Percentiles rank a stretch among this genome's conserved stretches.
phyloP scores from a whole-genome alignment of 2,113 vertebrate species.

The Ia io region DNA sequence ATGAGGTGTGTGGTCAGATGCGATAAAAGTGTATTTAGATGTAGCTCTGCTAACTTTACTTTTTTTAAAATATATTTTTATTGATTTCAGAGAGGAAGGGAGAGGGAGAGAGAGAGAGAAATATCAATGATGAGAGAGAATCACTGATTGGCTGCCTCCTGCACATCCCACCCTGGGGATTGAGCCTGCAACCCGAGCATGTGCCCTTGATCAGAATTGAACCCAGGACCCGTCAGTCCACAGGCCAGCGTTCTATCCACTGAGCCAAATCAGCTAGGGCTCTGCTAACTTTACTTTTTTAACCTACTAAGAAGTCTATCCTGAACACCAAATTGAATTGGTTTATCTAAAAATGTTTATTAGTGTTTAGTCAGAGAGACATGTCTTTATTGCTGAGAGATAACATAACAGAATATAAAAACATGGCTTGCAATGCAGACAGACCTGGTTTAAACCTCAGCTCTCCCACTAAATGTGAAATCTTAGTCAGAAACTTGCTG shows the following conservation, averaged over 20 bases:
- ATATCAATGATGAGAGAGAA: no score
- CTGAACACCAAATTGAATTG: not conserved
- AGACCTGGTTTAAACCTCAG: not conserved
- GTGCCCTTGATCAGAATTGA: no score
- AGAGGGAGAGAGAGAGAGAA: no score
- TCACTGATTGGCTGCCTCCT: no score
- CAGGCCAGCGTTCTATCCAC: no score
- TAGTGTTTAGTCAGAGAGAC: not conserved
- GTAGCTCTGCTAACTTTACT: not conserved
- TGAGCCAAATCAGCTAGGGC: no score
- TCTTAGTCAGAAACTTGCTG: not conserved
- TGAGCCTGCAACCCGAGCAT: no score
- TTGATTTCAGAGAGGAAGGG: no score
- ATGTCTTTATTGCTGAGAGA: not conserved
- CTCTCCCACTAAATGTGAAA: not conserved
- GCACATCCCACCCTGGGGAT: no score
- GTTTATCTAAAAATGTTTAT: not conserved
- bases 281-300: not conserved
- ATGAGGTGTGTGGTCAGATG: conserved; percentile 23
- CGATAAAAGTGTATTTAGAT: not conserved
- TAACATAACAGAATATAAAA: not conserved
- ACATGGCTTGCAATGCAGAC: not conserved
- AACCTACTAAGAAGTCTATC: not conserved
- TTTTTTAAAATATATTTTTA: no score
- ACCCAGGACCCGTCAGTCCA: no score